Percentiles rank a stretch among this genome's conserved stretches.
phyloP scores from a whole-genome alignment of 2,888 invertebrate genomes.

The Plagiodera versicolora region DNA sequence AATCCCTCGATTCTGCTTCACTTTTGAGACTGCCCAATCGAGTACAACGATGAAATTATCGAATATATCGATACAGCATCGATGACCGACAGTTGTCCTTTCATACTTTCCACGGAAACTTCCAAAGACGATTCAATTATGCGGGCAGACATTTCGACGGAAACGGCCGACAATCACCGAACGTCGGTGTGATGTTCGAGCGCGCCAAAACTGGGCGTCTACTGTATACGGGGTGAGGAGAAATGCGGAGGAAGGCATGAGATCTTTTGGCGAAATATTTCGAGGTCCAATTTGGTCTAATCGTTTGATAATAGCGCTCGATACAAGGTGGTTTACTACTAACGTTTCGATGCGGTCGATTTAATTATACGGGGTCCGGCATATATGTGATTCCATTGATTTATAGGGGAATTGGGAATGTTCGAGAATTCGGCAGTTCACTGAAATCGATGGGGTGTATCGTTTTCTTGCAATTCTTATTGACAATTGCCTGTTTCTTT shows the following conservation, averaged over 20 bases:
- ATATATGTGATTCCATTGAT: too few species aligned
- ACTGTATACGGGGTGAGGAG: background rate
- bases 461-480: too few species aligned
- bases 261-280: background rate
- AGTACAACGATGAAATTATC: background rate
- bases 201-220: background rate
- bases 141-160: background rate
- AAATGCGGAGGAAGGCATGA: background rate
- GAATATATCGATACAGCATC: background rate
- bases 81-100: background rate
- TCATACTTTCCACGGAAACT: background rate
- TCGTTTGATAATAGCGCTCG: background rate
- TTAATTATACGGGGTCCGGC: too few species aligned
- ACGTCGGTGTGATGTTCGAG: background rate
- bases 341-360: too few species aligned
- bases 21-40: background rate
- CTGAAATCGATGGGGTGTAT: too few species aligned
- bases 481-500: too few species aligned
- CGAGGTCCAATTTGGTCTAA: background rate
- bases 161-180: background rate
- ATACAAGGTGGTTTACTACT: background rate
- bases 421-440: too few species aligned
- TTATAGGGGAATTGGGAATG: too few species aligned
- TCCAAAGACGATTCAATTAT: background rate
- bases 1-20: background rate